These are phyloP conservation scores for Calidris pugnax DNA, from an alignment of 2,113 vertebrate species.

Conservation along the genomic window DNA sequence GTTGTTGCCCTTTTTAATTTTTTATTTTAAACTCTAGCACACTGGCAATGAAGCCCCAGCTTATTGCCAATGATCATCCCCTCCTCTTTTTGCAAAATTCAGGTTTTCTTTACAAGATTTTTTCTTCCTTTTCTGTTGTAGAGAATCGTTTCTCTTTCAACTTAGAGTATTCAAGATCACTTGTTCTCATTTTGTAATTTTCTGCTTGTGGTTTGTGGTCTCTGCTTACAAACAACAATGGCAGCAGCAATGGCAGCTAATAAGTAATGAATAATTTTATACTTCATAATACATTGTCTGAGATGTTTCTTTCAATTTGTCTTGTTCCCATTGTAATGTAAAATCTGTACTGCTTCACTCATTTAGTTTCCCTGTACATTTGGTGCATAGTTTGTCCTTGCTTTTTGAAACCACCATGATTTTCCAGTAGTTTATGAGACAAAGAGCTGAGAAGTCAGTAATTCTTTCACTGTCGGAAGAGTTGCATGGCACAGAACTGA, in stretches of 20 bases:
- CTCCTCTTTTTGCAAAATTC: neutral
- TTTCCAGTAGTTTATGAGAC: neutral
- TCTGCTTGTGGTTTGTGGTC: neutral
- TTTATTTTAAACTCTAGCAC: neutral
- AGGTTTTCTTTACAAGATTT: neutral
- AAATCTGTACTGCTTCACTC: neutral
- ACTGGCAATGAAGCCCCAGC: neutral
- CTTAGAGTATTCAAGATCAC: neutral
- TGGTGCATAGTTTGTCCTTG: neutral
- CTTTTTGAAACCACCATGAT: neutral
- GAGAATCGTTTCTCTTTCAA: neutral
- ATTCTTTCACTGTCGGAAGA: neutral
- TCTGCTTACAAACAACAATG: neutral
- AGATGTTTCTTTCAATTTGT: neutral
- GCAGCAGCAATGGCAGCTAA: neutral
- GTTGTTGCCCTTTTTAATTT: neutral
- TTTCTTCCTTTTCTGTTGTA: neutral
- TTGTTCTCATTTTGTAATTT: neutral
- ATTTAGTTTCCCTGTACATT: neutral
- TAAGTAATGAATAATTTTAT: neutral
- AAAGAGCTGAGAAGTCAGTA: neutral
- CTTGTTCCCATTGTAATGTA: neutral
- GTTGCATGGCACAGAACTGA: neutral
- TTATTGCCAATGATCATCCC: neutral
- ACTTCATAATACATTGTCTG: neutral